Evolutionary conservation across 2,113 vertebrate species (phyloP).

Genomic region (Ardeotis arabs): DNA sequence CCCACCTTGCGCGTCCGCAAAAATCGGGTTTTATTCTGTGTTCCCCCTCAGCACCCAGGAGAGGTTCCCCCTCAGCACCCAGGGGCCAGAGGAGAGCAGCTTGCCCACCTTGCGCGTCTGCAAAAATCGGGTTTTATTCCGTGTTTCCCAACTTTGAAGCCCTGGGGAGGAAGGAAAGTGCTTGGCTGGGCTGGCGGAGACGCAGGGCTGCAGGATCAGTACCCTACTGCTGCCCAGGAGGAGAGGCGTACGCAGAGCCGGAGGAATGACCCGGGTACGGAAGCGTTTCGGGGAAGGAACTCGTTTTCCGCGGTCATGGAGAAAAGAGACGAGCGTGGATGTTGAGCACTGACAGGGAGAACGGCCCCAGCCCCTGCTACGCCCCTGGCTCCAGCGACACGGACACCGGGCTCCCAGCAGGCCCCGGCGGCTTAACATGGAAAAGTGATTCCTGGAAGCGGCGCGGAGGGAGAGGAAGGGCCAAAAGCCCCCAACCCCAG

Average conservation of each 20-base stretch:
- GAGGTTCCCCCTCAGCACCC: accelerated
- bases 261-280: accelerated
- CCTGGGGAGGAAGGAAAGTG: too few species aligned
- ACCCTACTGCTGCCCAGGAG: neutral
- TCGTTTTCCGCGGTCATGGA: accelerated
- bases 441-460: neutral
- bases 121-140: too few species aligned
- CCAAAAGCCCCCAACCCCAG: accelerated
- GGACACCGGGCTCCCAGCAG: too few species aligned
- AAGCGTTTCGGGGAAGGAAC: accelerated
- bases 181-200: neutral
- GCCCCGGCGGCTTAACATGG: neutral
- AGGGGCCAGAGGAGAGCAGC: accelerated
- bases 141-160: accelerated
- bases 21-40: too few species aligned
- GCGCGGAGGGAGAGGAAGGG: accelerated
- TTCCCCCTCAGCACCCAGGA: too few species aligned
- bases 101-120: neutral
- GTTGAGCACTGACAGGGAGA: accelerated
- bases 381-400: accelerated
- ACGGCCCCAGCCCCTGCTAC: accelerated
- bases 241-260: accelerated
- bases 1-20: neutral
- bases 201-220: accelerated
- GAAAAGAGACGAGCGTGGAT: too few species aligned